Percentiles rank a stretch among this genome's conserved stretches.
Conservation (phyloP, 2,113 vertebrate species). For the Propithecus coquereli region DNA sequence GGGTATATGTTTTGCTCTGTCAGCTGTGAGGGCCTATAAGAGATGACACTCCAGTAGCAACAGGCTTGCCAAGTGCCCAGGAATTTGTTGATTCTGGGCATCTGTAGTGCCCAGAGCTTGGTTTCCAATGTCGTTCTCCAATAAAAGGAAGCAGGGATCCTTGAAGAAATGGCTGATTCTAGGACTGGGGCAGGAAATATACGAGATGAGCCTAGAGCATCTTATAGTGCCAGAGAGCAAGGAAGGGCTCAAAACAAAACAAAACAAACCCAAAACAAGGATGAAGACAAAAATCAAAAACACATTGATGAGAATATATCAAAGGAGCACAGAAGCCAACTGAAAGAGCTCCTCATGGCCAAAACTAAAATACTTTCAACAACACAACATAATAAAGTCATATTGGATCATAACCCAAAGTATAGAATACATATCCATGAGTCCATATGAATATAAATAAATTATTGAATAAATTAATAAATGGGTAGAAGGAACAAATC, state of each 20-base stretch:
- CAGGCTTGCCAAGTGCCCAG: neutral
- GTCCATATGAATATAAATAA: neutral
- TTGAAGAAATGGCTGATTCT: neutral
- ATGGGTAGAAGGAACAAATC: neutral
- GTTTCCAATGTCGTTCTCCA: neutral
- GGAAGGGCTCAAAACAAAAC: neutral
- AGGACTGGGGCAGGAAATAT: neutral
- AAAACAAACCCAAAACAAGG: neutral
- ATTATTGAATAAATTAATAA: neutral
- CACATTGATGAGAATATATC: neutral
- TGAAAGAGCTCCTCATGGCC: neutral
- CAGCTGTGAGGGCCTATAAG: neutral
- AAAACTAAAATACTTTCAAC: neutral
- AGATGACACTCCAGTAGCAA: neutral
- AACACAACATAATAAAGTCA: neutral
- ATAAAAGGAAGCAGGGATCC: neutral
- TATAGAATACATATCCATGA: neutral
- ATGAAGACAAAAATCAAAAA: neutral
- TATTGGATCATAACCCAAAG: neutral
- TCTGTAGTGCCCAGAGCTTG: neutral
- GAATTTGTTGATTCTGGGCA: neutral
- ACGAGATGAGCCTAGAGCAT: neutral
- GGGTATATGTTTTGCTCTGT: neutral
- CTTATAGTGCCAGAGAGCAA: neutral
- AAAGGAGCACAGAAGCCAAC: neutral